Conservation (phyloP, 2,888 invertebrate genomes). For the Caradrina clavipalpis region DNA sequence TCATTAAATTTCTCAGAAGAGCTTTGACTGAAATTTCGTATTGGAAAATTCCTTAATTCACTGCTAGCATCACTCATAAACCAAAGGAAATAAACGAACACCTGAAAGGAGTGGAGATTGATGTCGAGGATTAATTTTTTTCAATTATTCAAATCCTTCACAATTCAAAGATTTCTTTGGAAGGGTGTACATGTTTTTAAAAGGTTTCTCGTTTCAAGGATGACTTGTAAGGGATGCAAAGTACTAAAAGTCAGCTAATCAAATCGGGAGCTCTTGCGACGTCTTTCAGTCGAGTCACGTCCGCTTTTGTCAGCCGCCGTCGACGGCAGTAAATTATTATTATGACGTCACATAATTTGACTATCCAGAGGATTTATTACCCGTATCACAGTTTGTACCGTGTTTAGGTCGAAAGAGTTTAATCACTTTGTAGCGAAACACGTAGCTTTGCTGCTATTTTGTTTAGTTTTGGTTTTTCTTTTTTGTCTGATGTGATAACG, state of each 20-base stretch:
- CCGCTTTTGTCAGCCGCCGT: constrained; percentile 56
- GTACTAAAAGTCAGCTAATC: constrained; percentile 60
- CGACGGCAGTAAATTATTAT: constrained; percentile 62
- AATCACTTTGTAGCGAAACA: constrained; percentile 29
- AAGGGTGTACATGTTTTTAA: constrained; percentile 38
- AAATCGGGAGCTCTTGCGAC: constrained; percentile 57
- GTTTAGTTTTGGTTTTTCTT: constrained; percentile 21
- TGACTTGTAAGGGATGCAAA: constrained; percentile 51
- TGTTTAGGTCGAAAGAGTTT: constrained; percentile 47
- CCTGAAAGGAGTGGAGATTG: background rate
- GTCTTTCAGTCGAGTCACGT: constrained; percentile 65
- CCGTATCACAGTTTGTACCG: constrained; percentile 45
- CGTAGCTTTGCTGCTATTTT: constrained; percentile 3
- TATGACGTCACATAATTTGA: constrained; percentile 64
- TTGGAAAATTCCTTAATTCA: background rate
- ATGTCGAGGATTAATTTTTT: constrained; percentile 38
- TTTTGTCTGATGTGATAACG: constrained; percentile 21
- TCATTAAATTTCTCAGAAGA: too few species aligned
- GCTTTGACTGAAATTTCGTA: background rate
- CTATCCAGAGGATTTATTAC: constrained; percentile 60
- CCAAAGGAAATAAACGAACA: constrained; percentile 4
- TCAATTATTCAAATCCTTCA: constrained; percentile 30
- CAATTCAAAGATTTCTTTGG: constrained; percentile 26
- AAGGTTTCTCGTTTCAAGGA: constrained; percentile 53
- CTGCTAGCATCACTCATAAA: background rate